Percentiles rank a stretch among this genome's conserved stretches.
These are phyloP conservation scores for Limenitis camilla DNA, from an alignment of 2,888 invertebrate species.

Conservation along the genomic window DNA sequence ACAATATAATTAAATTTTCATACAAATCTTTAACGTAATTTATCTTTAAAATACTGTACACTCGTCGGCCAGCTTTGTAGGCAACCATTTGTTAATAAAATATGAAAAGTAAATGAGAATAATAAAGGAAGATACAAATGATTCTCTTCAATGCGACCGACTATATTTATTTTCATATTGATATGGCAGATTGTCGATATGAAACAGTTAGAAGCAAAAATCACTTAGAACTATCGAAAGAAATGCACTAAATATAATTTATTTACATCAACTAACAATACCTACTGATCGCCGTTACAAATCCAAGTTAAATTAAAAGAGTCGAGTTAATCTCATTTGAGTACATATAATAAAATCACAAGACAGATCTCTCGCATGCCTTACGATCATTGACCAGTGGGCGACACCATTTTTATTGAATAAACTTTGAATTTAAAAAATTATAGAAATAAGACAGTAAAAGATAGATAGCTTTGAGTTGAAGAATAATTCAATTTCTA, in stretches of 20 bases:
- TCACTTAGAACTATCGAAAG: constrained; percentile 52
- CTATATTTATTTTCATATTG: constrained; percentile 70
- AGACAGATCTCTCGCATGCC: constrained; percentile 51
- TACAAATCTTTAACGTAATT: constrained; percentile 87
- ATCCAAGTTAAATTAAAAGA: constrained; percentile 44
- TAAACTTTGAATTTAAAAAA: too few species aligned
- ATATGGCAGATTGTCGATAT: constrained; percentile 83
- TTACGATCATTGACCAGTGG: background rate
- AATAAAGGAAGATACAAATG: constrained; percentile 42
- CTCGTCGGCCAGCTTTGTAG: constrained; percentile 53
- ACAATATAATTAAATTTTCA: constrained; percentile 81
- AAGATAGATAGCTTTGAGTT: too few species aligned
- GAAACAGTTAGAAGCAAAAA: constrained; percentile 65
- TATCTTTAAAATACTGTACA: constrained; percentile 88
- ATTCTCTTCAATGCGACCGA: constrained; percentile 54
- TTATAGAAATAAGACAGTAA: too few species aligned
- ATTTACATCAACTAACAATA: constrained; percentile 53
- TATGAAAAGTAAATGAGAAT: constrained; percentile 15
- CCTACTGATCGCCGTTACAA: constrained; percentile 44
- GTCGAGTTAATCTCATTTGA: constrained; percentile 67
- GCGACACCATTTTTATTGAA: too few species aligned
- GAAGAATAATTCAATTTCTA: background rate
- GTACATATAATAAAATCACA: constrained; percentile 63
- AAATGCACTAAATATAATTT: constrained; percentile 62
- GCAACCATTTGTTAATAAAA: constrained; percentile 49